A percentile compares a stretch with the other conserved stretches of the same genome.
phyloP scores from a whole-genome alignment of 2,797 vertebrate genomes.

The Lophius americanus region DNA sequence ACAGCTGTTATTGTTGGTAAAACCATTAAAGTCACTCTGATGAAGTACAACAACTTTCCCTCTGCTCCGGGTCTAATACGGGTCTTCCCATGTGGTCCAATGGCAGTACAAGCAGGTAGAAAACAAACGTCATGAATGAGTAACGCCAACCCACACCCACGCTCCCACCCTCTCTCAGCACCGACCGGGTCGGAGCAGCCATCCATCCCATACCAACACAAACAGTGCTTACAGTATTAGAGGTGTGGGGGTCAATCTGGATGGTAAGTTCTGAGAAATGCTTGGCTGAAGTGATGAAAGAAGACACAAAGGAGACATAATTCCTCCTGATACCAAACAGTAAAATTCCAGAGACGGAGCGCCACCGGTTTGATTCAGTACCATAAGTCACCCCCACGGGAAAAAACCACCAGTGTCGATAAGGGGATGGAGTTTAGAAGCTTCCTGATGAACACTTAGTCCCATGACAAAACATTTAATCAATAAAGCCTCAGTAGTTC shows the following conservation, averaged over 20 bases:
- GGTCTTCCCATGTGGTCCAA: background rate
- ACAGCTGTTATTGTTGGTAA: conserved; percentile 3
- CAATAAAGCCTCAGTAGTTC: too few relatives aligned
- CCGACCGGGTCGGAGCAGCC: conserved; percentile 37
- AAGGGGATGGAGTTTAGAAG: background rate
- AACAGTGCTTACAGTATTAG: conserved; percentile 59
- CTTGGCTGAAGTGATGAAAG: conserved; percentile 3
- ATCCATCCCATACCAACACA: conserved; percentile 43
- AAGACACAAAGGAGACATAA: conserved; percentile 33
- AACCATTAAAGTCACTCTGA: background rate
- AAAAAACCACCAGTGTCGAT: background rate
- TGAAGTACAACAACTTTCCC: conserved; percentile 1
- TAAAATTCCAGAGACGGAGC: conserved; percentile 39
- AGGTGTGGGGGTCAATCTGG: conserved; percentile 20
- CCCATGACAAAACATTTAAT: too few relatives aligned
- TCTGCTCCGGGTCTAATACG: background rate
- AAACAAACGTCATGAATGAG: conserved; percentile 14
- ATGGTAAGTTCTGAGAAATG: conserved; percentile 54
- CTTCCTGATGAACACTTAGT: too few relatives aligned
- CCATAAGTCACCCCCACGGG: conserved; percentile 14
- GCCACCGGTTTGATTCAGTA: conserved; percentile 45
- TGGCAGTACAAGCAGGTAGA: conserved; percentile 25
- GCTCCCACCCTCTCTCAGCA: conserved; percentile 14
- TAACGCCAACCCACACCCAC: conserved; percentile 15
- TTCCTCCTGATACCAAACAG: conserved; percentile 26